Evolutionary conservation across 2,888 invertebrate genomes (phyloP), one percentile per base, ranked within the genome.

Genomic region (Antheraea yamamai): DNA sequence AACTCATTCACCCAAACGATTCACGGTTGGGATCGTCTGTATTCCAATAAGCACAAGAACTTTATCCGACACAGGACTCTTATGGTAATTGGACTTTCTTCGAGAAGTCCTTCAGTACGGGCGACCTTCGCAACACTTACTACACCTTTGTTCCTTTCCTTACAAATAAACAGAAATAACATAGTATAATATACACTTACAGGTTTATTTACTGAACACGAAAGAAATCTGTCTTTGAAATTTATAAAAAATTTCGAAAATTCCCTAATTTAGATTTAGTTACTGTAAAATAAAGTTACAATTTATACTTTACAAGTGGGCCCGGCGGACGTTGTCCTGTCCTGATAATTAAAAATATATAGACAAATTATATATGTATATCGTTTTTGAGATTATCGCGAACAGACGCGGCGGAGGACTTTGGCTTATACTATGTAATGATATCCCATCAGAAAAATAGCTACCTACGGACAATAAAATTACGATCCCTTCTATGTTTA

Each of bases 31-130:
- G 68, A 47, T 73, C 74, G 72, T 30, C 72, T 26, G 76, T 75
- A 73, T 76, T 72, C 58, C 72, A 73, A 71, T 77, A 74, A 78
- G 74, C 64, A 75, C 16, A 73, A 77, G 74, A 76, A 74, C 68
- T 76, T 76, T 75, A 74, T 75, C 76, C 74, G 77, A 75, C 68
- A 75, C 78, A 74, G 66, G 73, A 73, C 76, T 76, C 77, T 76
- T 78, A 77, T 78, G 76, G 77, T 78, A 78, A 78, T 78, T 76
- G 76, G 77, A 71, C 74, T 73, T 74, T 71, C 71, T 72, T 74
- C 74, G 70, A 76, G 75, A 58, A 35, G 73, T 73, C 35, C 68
- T 66, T 64, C 75, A 76, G 75, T 73, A 74, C 61, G 35, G 35
- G 4, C 35, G 61, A 58, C 74, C 73, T 74, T 74, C 73, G 72